Evolutionary conservation across 92 coral and sea anemone species (phyloP).

Genomic region (Muricea muricata): DNA sequence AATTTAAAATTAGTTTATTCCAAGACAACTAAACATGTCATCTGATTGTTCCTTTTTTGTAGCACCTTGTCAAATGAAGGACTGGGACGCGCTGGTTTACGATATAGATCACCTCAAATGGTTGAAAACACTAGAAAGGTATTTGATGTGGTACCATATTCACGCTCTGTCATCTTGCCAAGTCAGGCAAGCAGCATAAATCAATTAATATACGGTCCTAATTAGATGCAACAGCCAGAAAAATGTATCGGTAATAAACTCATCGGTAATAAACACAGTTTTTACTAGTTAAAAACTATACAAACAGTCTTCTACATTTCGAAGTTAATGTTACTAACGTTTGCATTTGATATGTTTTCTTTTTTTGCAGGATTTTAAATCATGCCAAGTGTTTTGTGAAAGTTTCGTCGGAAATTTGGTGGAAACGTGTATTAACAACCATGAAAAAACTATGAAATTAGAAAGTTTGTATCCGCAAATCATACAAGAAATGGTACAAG

Average conservation of each 20-base stretch:
- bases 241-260: no score
- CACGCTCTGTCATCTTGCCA: no score
- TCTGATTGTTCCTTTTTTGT: background rate
- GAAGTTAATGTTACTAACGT: no score
- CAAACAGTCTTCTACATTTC: no score
- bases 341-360: no score
- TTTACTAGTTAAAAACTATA: no score
- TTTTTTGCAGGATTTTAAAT: constrained; percentile 73
- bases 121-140: constrained; percentile 61
- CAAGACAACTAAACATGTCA: no score
- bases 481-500: constrained; percentile 78
- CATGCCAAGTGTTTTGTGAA: constrained; percentile 71
- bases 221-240: no score
- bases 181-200: no score
- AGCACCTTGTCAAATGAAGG: constrained; percentile 90
- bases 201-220: no score
- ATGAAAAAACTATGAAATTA: constrained; percentile 76
- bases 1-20: no score
- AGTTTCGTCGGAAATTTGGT: constrained; percentile 81
- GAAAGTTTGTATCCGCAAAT: constrained; percentile 77
- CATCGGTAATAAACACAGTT: no score
- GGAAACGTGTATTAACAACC: constrained; percentile 73
- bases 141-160: background rate
- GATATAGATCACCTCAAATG: constrained; percentile 79
- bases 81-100: constrained; percentile 93